Percentiles rank a stretch among this genome's conserved stretches.
Evolutionary conservation across 2,797 vertebrate genomes (phyloP).

Genomic region (Leucoraja ocellata): DNA sequence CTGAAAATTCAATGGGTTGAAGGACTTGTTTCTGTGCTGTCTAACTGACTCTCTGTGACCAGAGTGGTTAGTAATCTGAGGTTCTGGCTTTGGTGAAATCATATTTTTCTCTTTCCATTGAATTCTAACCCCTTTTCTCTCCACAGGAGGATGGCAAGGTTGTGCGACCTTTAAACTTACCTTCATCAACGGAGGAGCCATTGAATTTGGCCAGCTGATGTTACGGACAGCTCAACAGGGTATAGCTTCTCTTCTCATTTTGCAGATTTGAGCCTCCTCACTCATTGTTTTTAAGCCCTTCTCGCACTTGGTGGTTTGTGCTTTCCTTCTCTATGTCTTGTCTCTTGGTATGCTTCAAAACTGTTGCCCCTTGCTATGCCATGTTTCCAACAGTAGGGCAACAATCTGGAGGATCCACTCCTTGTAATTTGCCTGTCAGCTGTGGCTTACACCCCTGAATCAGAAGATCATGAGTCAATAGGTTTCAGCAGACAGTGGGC

Average conservation of each 20-base stretch:
- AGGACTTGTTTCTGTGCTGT: no score
- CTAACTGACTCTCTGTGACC: no score
- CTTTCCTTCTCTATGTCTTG: not conserved
- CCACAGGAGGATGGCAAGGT: slow-evolving; percentile 89
- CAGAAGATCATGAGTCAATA: not conserved
- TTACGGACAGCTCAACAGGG: slow-evolving; percentile 87
- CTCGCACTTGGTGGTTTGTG: no score
- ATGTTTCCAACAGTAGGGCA: not conserved
- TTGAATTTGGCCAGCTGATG: slow-evolving; percentile 94
- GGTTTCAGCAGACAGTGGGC: not conserved
- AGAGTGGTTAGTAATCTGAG: no score
- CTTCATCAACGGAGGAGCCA: slow-evolving; percentile 83
- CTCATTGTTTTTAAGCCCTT: not conserved
- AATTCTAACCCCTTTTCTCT: not conserved
- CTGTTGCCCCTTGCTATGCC: not conserved
- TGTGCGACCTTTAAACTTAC: slow-evolving; percentile 73
- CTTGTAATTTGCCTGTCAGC: not conserved
- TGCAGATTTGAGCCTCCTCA: not conserved
- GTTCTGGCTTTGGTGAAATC: not conserved
- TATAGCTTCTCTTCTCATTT: slow-evolving; percentile 46
- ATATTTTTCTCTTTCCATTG: not conserved
- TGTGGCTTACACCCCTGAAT: not conserved
- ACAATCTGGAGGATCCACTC: not conserved
- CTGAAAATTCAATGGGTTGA: no score
- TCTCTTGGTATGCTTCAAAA: not conserved